Conservation (phyloP, 2,888 invertebrate genomes). For the Synanthedon formicaeformis region DNA sequence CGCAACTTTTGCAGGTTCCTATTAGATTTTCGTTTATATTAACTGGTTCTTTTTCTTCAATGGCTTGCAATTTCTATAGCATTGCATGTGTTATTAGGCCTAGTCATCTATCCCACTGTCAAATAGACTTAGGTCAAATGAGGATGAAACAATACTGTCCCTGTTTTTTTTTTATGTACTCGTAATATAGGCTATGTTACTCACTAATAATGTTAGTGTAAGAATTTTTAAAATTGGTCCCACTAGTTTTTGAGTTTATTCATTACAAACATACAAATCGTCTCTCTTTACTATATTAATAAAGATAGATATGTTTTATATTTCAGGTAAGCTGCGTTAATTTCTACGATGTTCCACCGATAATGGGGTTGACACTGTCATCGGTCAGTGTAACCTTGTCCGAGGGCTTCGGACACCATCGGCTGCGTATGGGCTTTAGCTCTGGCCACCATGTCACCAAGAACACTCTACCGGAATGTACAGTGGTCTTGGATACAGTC, state of each 20-base stretch:
- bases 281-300: no score
- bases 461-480: conserved; percentile 36
- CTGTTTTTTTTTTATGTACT: no score
- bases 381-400: conserved; percentile 66
- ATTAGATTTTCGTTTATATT: neutral
- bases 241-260: no score
- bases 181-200: no score
- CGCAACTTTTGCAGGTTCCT: conserved; percentile 44
- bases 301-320: neutral
- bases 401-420: conserved; percentile 64
- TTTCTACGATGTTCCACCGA: conserved; percentile 68
- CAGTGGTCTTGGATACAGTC: conserved; percentile 40
- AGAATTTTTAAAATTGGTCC: no score
- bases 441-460: conserved; percentile 29
- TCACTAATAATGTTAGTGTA: no score
- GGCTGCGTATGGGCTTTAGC: conserved; percentile 66
- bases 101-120: no score
- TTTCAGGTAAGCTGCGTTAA: conserved; percentile 68
- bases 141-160: no score
- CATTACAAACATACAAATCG: no score
- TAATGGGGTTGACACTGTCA: conserved; percentile 72
- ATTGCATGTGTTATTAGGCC: no score
- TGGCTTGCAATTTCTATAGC: neutral
- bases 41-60: neutral
- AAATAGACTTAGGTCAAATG: no score